phyloP scores from a whole-genome alignment of 2,113 vertebrate species.

The Anguilla japonica region DNA sequence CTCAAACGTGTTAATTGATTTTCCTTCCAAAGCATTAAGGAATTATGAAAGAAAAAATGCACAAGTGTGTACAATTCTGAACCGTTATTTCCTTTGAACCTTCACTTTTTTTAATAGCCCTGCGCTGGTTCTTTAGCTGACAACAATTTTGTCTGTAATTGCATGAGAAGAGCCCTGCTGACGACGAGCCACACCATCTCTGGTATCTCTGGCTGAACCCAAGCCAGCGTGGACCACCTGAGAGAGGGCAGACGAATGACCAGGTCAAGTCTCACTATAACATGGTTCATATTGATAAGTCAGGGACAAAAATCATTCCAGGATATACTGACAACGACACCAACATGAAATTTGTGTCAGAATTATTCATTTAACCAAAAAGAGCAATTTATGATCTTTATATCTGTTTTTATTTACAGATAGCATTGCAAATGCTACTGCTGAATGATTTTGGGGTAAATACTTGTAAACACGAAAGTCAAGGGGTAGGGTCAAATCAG shows the following conservation, averaged over 20 bases:
- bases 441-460: background rate
- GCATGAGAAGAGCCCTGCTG: background rate
- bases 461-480: background rate
- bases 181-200: too few species aligned
- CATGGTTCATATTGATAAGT: background rate
- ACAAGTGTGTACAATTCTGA: too few species aligned
- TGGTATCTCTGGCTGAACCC: background rate
- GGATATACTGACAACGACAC: background rate
- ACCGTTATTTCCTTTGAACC: too few species aligned
- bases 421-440: background rate
- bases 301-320: background rate
- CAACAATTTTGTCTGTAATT: background rate
- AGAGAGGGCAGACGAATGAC: background rate
- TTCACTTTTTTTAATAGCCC: too few species aligned
- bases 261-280: background rate
- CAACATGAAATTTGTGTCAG: background rate
- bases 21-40: background rate
- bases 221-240: background rate
- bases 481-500: conserved; percentile 1
- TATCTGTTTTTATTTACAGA: background rate
- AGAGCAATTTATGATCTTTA: background rate
- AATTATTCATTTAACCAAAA: background rate
- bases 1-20: background rate
- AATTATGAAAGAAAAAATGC: background rate
- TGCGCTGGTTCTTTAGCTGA: too few species aligned